Evolutionary conservation across 1,140 invertebrate species (phyloP), one percentile per base, ranked within the genome.

Genomic region (Diachasma alloeum): DNA sequence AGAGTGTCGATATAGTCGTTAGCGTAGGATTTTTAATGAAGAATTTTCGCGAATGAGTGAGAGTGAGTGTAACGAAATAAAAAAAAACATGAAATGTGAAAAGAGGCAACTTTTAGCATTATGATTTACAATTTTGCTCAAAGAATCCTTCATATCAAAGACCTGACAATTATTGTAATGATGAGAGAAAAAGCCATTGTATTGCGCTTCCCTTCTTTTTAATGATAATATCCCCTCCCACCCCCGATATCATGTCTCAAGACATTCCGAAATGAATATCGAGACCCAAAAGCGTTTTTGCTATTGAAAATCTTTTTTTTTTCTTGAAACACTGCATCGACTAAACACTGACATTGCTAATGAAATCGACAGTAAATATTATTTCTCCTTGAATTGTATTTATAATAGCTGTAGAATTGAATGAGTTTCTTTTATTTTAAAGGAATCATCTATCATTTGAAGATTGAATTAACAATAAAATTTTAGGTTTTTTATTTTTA

Each of bases 111-210:
- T 31, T 53, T 56, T 72, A 56, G 70, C 37, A 56, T 73, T 73
- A 69, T 76, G 44, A 48, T 72, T 76, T 31, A 72, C 53, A 77
- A 72, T 77, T 77, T 77, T 75, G 75, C 75, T 77, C 75, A 77
- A 77, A 72, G 75, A 77, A 77, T 72, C 39, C 69, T 79, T 72
- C 78, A 79, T 79, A 79, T 79, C 78, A 79, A 73, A 44, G 26
- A 53, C 48, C 48, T 53, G n/a, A 53, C 17, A 53, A 53, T 53
- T 53, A 19, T 9, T 53, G 24, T 63, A 26, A 63, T 26, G 24
- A 63, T 3, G 11, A 15, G 19, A 63, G 1, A 63, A 26, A 63
- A 26, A 63, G 59, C 59, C 59, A 63, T 63, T 63, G 19, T 26
- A 26, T 63, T 26, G 59, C 59, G 59, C 59, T 63, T 63, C 59